phyloP scores from a whole-genome alignment of 2,888 invertebrate genomes.

The Ceratothoa steindachneri region DNA sequence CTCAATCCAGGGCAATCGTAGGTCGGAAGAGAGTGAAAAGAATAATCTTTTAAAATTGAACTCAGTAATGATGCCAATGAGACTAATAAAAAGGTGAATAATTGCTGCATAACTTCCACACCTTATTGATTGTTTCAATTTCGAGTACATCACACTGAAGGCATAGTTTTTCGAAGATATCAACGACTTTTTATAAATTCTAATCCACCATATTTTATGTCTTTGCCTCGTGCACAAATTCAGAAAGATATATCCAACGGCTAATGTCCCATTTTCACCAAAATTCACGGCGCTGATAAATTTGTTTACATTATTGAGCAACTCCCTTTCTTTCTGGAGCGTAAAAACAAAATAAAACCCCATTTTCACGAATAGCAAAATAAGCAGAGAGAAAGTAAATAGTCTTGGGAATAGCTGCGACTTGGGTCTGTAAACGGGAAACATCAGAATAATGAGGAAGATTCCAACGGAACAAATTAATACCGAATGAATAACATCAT shows the following conservation, averaged over 20 bases:
- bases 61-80: not conserved
- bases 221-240: not conserved
- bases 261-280: not conserved
- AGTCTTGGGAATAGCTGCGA: not conserved
- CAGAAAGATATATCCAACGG: not conserved
- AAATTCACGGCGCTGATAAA: not conserved
- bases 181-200: not conserved
- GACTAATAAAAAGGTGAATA: not conserved
- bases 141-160: not conserved
- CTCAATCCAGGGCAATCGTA: not conserved
- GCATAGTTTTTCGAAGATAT: not conserved
- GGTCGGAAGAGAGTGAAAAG: not conserved
- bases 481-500: not conserved
- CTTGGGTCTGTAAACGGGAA: not conserved
- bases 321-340: not conserved
- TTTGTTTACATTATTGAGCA: not conserved
- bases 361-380: not conserved
- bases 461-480: constrained; percentile 5
- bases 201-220: constrained; percentile 1
- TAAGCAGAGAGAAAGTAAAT: not conserved
- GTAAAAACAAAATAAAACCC: not conserved
- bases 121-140: not conserved
- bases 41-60: not conserved
- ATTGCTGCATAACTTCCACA: not conserved
- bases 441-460: not conserved